These are phyloP conservation scores for Belgica antarctica DNA, from an alignment of 2,888 invertebrate species.

Conservation along the genomic window DNA sequence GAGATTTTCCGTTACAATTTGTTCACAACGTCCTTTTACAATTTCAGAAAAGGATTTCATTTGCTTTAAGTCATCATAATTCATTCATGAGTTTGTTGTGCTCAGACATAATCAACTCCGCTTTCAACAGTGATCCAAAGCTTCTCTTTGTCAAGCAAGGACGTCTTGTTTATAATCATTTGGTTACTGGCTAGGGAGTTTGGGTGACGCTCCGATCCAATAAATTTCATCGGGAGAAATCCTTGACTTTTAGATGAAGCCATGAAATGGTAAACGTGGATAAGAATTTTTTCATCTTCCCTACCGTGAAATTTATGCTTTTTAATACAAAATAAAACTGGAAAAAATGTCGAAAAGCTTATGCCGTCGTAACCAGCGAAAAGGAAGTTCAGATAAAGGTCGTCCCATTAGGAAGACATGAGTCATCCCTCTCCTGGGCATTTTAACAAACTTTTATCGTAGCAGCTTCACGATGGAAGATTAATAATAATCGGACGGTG, in stretches of 20 bases:
- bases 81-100: neutral
- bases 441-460: neutral
- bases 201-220: neutral
- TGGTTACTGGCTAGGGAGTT: neutral
- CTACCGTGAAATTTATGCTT: slow-evolving; percentile 6
- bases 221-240: neutral
- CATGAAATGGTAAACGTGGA: neutral
- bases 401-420: neutral
- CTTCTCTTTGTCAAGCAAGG: neutral
- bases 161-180: slow-evolving; percentile 11
- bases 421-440: neutral
- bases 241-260: neutral
- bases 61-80: slow-evolving; percentile 4
- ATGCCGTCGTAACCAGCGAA: slow-evolving; percentile 3
- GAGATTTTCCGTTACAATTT: too few relatives aligned
- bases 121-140: neutral
- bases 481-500: neutral
- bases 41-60: neutral
- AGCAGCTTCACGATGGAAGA: neutral
- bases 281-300: slow-evolving; percentile 10
- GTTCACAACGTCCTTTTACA: too few relatives aligned
- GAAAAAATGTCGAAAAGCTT: neutral
- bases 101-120: neutral
- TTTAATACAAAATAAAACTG: slow-evolving; percentile 8
- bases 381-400: neutral